Percentiles rank a stretch among this genome's conserved stretches.
Evolutionary conservation across 2,797 vertebrate genomes (phyloP).

Genomic region (Glossophaga mutica): DNA sequence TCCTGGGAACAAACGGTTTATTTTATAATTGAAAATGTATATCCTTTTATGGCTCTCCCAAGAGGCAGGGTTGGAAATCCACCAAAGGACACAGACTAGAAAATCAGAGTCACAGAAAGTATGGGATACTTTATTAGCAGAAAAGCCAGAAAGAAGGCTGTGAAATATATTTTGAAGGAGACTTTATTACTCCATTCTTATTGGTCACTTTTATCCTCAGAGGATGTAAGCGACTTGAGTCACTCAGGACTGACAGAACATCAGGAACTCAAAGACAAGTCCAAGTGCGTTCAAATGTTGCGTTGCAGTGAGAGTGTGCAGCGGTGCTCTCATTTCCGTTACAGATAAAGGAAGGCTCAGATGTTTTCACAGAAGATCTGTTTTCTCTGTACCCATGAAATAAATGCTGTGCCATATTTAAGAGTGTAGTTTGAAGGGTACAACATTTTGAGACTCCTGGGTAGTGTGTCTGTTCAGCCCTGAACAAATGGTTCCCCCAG

Average conservation of each 20-base stretch:
- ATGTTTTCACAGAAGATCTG: conserved; percentile 34
- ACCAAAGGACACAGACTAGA: conserved; percentile 47
- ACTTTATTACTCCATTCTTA: neutral
- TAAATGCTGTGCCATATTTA: neutral
- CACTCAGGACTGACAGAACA: neutral
- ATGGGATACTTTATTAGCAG: neutral
- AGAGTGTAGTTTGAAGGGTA: neutral
- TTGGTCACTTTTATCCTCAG: neutral
- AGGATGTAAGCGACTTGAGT: neutral
- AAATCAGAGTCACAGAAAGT: conserved; percentile 1
- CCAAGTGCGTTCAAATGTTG: conserved; percentile 36
- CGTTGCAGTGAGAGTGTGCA: neutral
- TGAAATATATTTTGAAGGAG: neutral
- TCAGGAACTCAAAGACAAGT: conserved; percentile 9
- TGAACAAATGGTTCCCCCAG: neutral
- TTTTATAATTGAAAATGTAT: neutral
- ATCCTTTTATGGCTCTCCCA: conserved; percentile 58
- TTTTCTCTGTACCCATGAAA: neutral
- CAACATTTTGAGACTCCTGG: neutral
- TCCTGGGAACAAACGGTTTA: conserved; percentile 22
- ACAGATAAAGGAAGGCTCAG: conserved; percentile 31
- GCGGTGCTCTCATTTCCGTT: neutral
- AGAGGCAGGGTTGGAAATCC: conserved; percentile 38
- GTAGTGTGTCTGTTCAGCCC: neutral
- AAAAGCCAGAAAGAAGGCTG: conserved; percentile 15